A percentile compares a stretch with the other conserved stretches of the same genome.
These are phyloP conservation scores for Yponomeuta malinellus DNA, from an alignment of 2,888 invertebrate species.

Conservation along the genomic window DNA sequence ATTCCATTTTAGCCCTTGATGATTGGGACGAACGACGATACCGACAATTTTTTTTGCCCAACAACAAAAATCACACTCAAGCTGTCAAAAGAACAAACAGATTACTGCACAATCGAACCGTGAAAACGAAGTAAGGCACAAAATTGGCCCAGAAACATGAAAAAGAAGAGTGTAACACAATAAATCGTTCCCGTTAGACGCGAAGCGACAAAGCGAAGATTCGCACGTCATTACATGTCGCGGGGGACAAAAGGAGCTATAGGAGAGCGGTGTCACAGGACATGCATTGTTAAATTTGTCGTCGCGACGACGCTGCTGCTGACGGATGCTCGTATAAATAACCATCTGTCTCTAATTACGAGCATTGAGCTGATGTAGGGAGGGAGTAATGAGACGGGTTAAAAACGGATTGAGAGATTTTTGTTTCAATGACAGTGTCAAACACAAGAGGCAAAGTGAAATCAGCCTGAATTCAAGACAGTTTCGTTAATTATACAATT, in stretches of 20 bases:
- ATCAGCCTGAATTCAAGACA: no score
- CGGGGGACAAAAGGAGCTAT: constrained; percentile 24
- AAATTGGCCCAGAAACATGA: constrained; percentile 25
- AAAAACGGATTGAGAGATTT: neutral
- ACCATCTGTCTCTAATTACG: constrained; percentile 30
- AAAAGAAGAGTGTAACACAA: constrained; percentile 43
- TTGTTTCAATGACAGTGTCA: neutral
- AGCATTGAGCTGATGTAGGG: neutral
- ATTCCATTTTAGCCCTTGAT: neutral
- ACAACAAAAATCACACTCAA: constrained; percentile 1
- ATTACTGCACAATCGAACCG: constrained; percentile 24
- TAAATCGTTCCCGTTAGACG: constrained; percentile 50
- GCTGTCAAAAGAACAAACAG: constrained; percentile 11
- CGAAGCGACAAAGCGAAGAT: constrained; percentile 48
- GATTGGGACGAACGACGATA: neutral
- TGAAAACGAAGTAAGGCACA: constrained; percentile 27
- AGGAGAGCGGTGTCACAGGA: neutral
- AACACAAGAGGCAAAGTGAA: no score
- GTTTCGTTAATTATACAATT: no score
- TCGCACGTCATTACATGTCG: constrained; percentile 57
- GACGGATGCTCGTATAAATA: constrained; percentile 64
- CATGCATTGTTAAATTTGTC: constrained; percentile 71
- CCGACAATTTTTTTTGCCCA: neutral
- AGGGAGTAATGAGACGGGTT: neutral
- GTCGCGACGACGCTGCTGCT: constrained; percentile 41